Evolutionary conservation across 2,113 vertebrate genomes (phyloP), one percentile per base, ranked within the genome.

Genomic region (Sturnus vulgaris): DNA sequence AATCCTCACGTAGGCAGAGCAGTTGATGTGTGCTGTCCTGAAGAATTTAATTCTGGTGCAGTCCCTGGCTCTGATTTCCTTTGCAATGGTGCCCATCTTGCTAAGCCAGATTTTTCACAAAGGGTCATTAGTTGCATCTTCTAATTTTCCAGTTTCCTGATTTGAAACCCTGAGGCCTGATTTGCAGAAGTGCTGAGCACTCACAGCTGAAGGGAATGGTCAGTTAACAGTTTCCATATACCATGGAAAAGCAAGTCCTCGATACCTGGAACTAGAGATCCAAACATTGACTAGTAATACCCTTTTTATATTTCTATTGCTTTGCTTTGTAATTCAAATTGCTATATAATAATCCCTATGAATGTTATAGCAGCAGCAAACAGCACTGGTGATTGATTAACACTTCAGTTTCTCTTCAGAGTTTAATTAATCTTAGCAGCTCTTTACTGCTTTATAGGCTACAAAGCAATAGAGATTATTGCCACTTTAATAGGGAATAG

Each of bases 361-460:
- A 79, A 73, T 88, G 59, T 30, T 42, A 50, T 13, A 65, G 55
- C 56, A 33, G 59, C 75, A 88, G 73, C 68, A 86, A 85, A 53
- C 50, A 84, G 56, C 77, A 18, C 35, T 84, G 79, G 60, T 93
- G 96, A 94, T 88, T 92, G 88, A 97, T 96, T 92, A 97, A 68
- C 44, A 33, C 68, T 95, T 95, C 76, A 66, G 35, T 66, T 47
- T 94, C 80, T 64, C 50, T 91, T 92, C 72, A 88, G 76, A 63
- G 52, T 81, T 96, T 94, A 95, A 93, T 95, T 94, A 94, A 94
- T 95, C 77, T 86, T 63, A 91, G 91, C 86, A 94, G 77, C 44
- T 91, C 76, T 83, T 95, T 70, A 70, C 70, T 92, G 88, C 79
- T 90, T 77, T 61, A 42, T 63, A 80, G 92, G 24, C 64, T 95